Conservation (phyloP, 1,140 invertebrate genomes). For the Brachionus koreanus region DNA sequence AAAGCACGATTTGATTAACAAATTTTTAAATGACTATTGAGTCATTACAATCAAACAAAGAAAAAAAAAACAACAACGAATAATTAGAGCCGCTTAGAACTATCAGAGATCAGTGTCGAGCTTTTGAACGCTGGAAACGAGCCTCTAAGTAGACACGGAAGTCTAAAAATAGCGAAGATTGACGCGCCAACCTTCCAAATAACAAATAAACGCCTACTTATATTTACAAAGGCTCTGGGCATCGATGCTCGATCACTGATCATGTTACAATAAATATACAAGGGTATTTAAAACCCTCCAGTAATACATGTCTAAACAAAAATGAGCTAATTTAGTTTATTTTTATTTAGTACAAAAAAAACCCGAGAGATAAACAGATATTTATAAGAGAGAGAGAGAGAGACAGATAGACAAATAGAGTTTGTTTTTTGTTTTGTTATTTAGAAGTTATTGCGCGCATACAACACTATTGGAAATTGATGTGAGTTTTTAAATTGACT, state of each 20-base stretch:
- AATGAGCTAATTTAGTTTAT: background rate
- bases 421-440: background rate
- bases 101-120: background rate
- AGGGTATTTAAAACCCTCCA: background rate
- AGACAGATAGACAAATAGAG: background rate
- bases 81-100: background rate
- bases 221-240: background rate
- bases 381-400: background rate
- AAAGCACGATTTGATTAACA: slow-evolving; percentile 7
- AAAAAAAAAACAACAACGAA: background rate
- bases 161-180: background rate
- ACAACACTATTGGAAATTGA: background rate
- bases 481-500: background rate
- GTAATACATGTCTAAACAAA: background rate
- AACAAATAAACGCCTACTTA: background rate
- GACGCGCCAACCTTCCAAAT: background rate
- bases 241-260: background rate
- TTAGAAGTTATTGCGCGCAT: background rate
- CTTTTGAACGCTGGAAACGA: background rate
- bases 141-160: background rate
- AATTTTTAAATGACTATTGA: background rate
- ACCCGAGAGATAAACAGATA: background rate
- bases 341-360: background rate
- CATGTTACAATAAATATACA: background rate
- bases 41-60: background rate